Conservation (phyloP, 1,140 invertebrate species). For the Augochlora pura region DNA sequence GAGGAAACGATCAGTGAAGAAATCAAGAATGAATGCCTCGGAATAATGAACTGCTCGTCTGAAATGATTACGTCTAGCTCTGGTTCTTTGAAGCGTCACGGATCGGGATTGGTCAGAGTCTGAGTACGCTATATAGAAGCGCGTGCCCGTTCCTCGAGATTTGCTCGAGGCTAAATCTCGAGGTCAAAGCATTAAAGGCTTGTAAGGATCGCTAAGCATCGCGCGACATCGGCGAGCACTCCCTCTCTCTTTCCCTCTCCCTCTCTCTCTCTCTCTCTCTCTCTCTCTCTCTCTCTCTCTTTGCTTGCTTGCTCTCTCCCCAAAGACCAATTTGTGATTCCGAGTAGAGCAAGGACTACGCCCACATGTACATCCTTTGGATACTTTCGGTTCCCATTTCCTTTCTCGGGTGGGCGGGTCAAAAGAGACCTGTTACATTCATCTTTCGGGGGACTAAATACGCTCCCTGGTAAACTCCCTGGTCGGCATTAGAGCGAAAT, state of each 20-base stretch:
- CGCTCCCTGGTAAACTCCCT: conserved; percentile 69
- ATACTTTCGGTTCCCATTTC: conserved; percentile 61
- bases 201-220: conserved; percentile 43
- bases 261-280: no score
- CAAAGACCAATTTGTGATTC: conserved; percentile 58
- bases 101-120: not conserved
- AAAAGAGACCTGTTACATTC: conserved; percentile 76
- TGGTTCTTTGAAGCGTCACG: not conserved
- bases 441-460: conserved; percentile 71
- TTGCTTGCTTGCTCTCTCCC: conserved; percentile 21
- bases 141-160: conserved; percentile 13
- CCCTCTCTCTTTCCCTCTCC: no score
- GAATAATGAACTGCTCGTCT: not conserved
- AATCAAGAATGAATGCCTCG: not conserved
- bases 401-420: conserved; percentile 61
- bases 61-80: not conserved
- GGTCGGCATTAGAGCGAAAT: conserved; percentile 73
- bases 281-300: no score
- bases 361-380: conserved; percentile 52
- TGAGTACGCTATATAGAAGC: not conserved
- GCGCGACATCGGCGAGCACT: conserved; percentile 8
- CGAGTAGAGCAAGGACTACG: conserved; percentile 57
- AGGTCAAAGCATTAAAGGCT: conserved; percentile 36
- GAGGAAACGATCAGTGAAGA: not conserved
- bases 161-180: conserved; percentile 25